Evolutionary conservation across 2,888 invertebrate genomes (phyloP), one percentile per base, ranked within the genome.

Genomic region (Rosalia funebris): DNA sequence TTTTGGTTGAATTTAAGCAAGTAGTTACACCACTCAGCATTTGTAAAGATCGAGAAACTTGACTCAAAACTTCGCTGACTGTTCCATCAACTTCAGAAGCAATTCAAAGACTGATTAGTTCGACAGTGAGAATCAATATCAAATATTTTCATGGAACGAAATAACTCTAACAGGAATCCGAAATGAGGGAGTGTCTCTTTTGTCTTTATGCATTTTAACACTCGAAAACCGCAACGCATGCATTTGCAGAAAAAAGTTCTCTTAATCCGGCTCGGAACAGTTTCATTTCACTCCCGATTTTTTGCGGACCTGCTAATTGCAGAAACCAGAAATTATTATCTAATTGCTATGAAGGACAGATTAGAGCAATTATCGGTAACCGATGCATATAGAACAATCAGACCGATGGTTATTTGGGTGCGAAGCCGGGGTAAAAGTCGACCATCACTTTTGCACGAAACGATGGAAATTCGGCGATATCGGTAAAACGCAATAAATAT

Each of bases 281-380:
- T 44, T 44, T 20, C 9, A 20, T 44, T 19, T 41, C 41, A 17
- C 19, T 41, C 16, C 1, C 17, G 17, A n/a, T 17, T 41, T 17
- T 44, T 9, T 7, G 12, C 19, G 25, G 4, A 25, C 25, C 25
- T 19, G 10, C 9, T 15, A 16, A 20, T 44, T 25, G 19, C 44
- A 4, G 5, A 9, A 44, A 44, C 25, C 14, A 32, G 16, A 14
- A 46, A 46, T 14, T 12, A n/a, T 10, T 19, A 2, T 11, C 14
- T 32, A 46, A 46, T 46, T 32, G 15, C 46, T 14, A 14, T n/a
- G 46, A 46, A 46, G 46, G 46, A 32, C 46, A 11, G 12, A 19
- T 7, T 14, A 3, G 7, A n/a, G 32, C 15, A 32, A 1, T 16
- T 25, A 25, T 25, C 25, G 25, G 25, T 25, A 5, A 25, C 7